phyloP scores from a whole-genome alignment of 2,113 vertebrate genomes.

The mouse (Mus musculus) region DNA sequence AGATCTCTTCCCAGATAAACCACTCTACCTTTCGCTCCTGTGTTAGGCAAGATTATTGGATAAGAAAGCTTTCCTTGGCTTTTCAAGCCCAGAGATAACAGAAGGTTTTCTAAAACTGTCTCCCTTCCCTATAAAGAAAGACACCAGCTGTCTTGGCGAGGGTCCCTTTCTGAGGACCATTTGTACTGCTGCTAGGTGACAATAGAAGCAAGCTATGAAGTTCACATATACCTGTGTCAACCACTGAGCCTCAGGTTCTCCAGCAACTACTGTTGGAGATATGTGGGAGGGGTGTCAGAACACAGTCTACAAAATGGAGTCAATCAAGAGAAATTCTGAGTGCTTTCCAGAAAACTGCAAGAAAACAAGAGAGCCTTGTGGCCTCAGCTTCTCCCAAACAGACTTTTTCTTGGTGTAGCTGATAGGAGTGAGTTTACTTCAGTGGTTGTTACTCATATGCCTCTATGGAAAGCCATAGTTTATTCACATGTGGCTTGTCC shows the following conservation, averaged over 20 bases:
- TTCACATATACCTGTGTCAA: neutral
- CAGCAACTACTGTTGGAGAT: neutral
- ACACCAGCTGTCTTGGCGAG: neutral
- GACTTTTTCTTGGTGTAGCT: too few species aligned
- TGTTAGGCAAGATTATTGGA: neutral
- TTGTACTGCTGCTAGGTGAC: neutral
- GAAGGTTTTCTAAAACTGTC: neutral
- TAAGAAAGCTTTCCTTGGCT: neutral
- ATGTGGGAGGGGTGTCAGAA: neutral
- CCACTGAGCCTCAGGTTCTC: neutral
- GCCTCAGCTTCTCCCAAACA: too few species aligned
- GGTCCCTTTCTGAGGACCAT: neutral
- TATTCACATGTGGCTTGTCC: too few species aligned
- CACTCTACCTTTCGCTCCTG: neutral
- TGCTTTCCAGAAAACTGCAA: too few species aligned
- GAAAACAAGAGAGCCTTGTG: too few species aligned
- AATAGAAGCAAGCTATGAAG: neutral
- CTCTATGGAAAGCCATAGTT: too few species aligned
- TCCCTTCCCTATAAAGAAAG: neutral
- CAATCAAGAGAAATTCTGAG: too few species aligned
- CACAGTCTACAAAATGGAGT: too few species aligned
- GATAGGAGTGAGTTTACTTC: too few species aligned
- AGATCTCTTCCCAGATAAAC: neutral
- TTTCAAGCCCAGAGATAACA: constrained; percentile 1
- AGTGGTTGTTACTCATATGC: too few species aligned